These are phyloP conservation scores for Meiosimyza decipiens DNA, from an alignment of 2,888 invertebrate species.

Conservation along the genomic window DNA sequence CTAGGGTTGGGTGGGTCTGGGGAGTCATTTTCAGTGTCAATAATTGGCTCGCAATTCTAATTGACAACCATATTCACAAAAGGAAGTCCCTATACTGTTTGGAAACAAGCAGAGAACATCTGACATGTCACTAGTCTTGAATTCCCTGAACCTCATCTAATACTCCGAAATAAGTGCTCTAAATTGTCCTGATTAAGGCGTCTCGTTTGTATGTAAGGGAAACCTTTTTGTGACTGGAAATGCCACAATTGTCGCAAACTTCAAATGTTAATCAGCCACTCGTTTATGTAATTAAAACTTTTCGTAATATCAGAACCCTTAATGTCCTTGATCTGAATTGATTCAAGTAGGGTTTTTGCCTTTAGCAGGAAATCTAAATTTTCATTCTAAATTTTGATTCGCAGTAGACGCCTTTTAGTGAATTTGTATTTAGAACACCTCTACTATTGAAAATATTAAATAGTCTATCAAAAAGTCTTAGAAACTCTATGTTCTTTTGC, in stretches of 20 bases:
- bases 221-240: background rate
- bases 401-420: background rate
- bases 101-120: background rate
- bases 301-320: slow-evolving; percentile 10
- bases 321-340: background rate
- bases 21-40: background rate
- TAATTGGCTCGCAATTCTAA: slow-evolving; percentile 10
- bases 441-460: slow-evolving; percentile 25
- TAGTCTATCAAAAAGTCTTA: slow-evolving; percentile 2
- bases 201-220: slow-evolving; percentile 1
- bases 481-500: background rate
- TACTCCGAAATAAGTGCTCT: slow-evolving; percentile 8
- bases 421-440: background rate
- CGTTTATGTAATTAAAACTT: background rate
- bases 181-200: background rate
- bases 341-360: background rate
- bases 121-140: background rate
- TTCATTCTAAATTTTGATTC: background rate
- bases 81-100: slow-evolving; percentile 12
- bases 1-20: background rate
- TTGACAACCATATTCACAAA: background rate
- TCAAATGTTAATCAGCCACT: background rate
- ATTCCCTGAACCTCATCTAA: slow-evolving; percentile 3
- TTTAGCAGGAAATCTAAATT: background rate
- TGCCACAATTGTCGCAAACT: slow-evolving; percentile 10